Percentiles rank a stretch among this genome's conserved stretches.
Evolutionary conservation across 2,888 invertebrate species (phyloP).

Genomic region (Rhogogaster chlorosoma): DNA sequence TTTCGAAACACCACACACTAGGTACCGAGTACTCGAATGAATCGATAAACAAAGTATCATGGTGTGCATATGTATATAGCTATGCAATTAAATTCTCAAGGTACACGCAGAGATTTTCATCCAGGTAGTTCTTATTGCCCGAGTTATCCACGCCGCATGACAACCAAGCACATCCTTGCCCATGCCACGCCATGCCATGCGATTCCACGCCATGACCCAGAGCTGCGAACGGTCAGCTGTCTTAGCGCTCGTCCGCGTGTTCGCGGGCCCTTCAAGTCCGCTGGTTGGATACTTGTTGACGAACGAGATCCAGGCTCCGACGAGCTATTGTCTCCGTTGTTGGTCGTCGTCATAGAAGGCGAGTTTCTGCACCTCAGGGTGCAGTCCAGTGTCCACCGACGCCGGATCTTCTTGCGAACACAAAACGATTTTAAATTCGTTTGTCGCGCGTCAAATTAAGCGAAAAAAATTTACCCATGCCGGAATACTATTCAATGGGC

Average conservation of each 20-base stretch:
- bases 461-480: conserved; percentile 22
- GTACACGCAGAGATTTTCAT: neutral
- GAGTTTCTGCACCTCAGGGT: neutral
- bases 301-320: neutral
- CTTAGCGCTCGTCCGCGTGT: neutral
- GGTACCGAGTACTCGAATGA: conserved; percentile 24
- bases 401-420: neutral
- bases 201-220: conserved; percentile 22
- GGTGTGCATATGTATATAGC: neutral
- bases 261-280: neutral
- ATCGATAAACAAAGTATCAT: conserved; percentile 40
- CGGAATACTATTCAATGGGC: conserved; percentile 6
- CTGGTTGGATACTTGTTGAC: neutral
- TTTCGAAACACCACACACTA: conserved; percentile 67
- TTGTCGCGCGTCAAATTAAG: conserved; percentile 47
- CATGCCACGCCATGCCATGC: neutral
- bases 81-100: neutral
- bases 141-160: conserved; percentile 21
- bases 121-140: neutral
- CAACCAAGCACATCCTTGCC: neutral
- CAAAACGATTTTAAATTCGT: conserved; percentile 34
- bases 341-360: neutral
- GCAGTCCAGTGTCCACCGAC: neutral
- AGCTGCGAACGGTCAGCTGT: conserved; percentile 25
- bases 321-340: conserved; percentile 2